phyloP scores from a whole-genome alignment of 1,140 invertebrate genomes.

The Rhopalosiphum padi region DNA sequence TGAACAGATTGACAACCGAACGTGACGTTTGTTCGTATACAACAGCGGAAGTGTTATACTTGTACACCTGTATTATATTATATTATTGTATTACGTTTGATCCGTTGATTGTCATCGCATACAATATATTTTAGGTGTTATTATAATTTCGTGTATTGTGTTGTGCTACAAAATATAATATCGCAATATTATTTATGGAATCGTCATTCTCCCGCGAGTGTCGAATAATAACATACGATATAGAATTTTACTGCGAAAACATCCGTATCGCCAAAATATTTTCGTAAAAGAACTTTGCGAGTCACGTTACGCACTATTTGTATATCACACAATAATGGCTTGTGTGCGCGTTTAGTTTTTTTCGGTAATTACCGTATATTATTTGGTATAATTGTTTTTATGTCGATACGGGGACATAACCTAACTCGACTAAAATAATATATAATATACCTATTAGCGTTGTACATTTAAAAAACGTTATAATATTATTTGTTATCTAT shows the following conservation, averaged over 20 bases:
- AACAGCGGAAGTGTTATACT: too few relatives aligned
- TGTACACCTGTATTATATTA: not conserved
- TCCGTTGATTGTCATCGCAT: not conserved
- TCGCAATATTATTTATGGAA: not conserved
- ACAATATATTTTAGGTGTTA: not conserved
- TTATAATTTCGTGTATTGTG: not conserved
- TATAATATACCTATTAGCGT: too few relatives aligned
- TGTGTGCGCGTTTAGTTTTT: not conserved
- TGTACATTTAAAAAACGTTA: too few relatives aligned
- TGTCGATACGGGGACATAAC: not conserved
- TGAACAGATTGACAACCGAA: not conserved
- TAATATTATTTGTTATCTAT: too few relatives aligned
- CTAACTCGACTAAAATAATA: not conserved
- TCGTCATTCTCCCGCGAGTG: not conserved
- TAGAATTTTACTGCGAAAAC: not conserved
- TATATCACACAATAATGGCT: not conserved
- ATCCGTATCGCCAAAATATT: not conserved
- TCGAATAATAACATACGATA: not conserved
- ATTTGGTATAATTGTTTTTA: too few relatives aligned
- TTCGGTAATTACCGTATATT: too few relatives aligned
- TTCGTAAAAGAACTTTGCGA: not conserved
- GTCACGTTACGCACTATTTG: not conserved
- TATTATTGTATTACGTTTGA: not conserved
- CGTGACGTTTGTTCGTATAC: not conserved
- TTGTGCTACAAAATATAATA: not conserved